Evolutionary conservation across 2,113 vertebrate genomes (phyloP), one percentile per base, ranked within the genome.

Genomic region (Argyrosomus japonicus): DNA sequence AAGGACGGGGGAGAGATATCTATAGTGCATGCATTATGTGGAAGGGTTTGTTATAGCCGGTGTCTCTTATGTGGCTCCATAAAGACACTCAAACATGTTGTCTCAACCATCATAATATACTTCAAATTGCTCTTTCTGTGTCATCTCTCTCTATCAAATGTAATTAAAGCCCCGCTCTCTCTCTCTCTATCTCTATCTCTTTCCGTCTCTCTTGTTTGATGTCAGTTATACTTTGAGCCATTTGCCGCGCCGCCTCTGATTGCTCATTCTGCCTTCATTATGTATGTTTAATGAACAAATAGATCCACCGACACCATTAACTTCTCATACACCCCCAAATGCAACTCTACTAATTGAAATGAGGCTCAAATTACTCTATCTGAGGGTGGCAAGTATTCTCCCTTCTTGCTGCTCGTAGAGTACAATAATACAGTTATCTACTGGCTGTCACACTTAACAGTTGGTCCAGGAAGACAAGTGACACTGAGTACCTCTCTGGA

Each of bases 201-300:
- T 18, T 48, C 32, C n/a, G 53, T 79, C 53, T 40, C 70, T 77
- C 40, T 69, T 65, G 21, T 79, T 88, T 63, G 82, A 87, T 61
- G 72, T 78, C 88, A 75, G 63, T 84, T 75, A 50, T 60, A 82
- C 63, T 67, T 76, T 71, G 9, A 82, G n/a, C 47, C 36, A 48
- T 81, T 75, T 68, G 63, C 60, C 8, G 10, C 27, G 21, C 47
- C 3, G 61, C n/a, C 19, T 57, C 73, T 77, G 68, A 85, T 76
- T 85, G 75, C 53, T 90, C 72, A 65, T 75, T 87, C 73, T 75
- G 32, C 54, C 61, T 82, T 61, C 77, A 88, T 88, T 90, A 87
- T 83, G 61, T 65, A 69, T 80, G 75, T 85, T 88, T 84, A 88
- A 82, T 85, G 81, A 77, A 86, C 67, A 87, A 86, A 85, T 75